Evolutionary conservation across 2,888 invertebrate genomes (phyloP), one percentile per base, ranked within the genome.

Genomic region (Spodoptera exigua): DNA sequence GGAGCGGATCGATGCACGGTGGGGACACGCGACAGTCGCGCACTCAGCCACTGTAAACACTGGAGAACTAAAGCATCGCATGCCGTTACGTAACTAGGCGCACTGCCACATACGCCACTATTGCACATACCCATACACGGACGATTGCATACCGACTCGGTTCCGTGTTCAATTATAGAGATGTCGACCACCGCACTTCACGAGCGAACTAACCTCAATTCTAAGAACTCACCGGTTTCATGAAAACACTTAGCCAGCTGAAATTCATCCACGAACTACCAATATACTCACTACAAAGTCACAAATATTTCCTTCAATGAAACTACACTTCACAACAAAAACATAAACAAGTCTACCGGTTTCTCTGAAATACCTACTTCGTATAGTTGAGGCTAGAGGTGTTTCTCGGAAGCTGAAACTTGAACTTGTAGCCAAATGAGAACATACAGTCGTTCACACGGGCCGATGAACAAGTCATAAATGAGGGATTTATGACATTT

Each of bases 1-100:
- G 92, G 93, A 91, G 92, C 92, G 92, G 93, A 93, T 93, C 93
- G 93, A 93, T 93, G 89, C 88, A 87, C 90, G 85, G 92, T 90
- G 92, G 93, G 93, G 92, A 92, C 92, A 92, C 77, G 86, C 89
- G 93, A 92, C 92, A 93, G 84, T 88, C 88, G 87, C 89, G 86
- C 87, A 86, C 85, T 80, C 85, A 82, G 81, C 85, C 89, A 87
- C 89, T 89, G 88, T 90, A 91, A 89, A 90, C 92, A 90, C 86
- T 82, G 81, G 82, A 81, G 79, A 83, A 83, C 85, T 84, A 83
- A 85, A 83, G 79, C 86, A 83, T 83, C 83, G 84, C 82, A 82
- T 78, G 80, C 81, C 81, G 85, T 88, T 90, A 90, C 92, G 91
- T 89, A 91, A 91, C 86, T 76, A 80, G 76, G 74, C 80, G 27